Conservation (phyloP, 2,797 vertebrate genomes). For the Aulostomus chinensis region DNA sequence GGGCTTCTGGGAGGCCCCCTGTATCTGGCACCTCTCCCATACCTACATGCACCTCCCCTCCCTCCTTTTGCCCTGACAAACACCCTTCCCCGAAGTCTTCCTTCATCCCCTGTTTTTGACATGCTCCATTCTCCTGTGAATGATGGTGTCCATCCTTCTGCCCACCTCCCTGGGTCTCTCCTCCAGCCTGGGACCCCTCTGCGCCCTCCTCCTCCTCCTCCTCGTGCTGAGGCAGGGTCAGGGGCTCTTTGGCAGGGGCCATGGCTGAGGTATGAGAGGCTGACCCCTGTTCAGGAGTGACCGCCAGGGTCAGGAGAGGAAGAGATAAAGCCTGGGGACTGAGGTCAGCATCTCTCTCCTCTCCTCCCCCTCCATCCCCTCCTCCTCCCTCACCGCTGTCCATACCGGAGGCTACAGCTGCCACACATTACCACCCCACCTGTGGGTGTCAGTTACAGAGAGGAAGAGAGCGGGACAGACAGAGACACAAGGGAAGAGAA, state of each 20-base stretch:
- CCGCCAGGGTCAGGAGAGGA: conserved; percentile 80
- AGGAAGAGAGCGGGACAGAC: conserved; percentile 22
- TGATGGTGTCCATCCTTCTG: conserved; percentile 78
- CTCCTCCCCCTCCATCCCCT: conserved; percentile 80
- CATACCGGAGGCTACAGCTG: conserved; percentile 78
- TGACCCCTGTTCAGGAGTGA: conserved; percentile 73
- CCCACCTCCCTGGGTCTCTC: conserved; percentile 81
- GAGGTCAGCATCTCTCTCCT: conserved; percentile 76
- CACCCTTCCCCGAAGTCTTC: conserved; percentile 54
- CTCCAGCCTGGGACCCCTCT: conserved; percentile 69
- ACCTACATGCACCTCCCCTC: conserved; percentile 76
- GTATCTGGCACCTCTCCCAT: conserved; percentile 75
- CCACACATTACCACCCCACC: conserved; percentile 74
- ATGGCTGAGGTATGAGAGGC: conserved; percentile 74
- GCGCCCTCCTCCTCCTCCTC: conserved; percentile 60
- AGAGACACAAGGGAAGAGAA: conserved; percentile 32
- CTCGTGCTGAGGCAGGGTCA: conserved; percentile 59
- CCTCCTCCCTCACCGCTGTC: conserved; percentile 80
- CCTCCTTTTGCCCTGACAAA: conserved; percentile 65
- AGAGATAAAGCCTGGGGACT: conserved; percentile 78
- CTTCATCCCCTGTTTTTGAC: conserved; percentile 59
- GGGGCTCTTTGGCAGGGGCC: conserved; percentile 77
- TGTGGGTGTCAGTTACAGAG: conserved; percentile 58
- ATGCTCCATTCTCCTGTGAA: conserved; percentile 69
- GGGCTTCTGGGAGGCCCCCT: conserved; percentile 80